phyloP scores from a whole-genome alignment of 2,113 vertebrate genomes.

The Oreochromis tanganicae region DNA sequence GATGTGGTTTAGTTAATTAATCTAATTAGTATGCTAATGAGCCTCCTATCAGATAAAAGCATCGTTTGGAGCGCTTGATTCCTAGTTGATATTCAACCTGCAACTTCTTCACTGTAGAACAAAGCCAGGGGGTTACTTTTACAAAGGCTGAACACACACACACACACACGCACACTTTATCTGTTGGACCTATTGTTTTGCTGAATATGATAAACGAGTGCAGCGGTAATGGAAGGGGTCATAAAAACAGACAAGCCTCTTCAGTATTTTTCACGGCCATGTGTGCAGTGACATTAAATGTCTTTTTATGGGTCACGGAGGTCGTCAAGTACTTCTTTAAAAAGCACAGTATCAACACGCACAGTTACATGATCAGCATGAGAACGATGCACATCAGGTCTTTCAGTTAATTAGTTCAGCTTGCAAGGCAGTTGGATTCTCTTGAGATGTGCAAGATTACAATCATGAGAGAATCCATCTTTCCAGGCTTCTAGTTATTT shows the following conservation, averaged over 20 bases:
- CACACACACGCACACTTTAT: not conserved
- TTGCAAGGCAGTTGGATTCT: not conserved
- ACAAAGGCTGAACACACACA: slow-evolving; percentile 9
- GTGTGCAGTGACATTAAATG: slow-evolving; percentile 28
- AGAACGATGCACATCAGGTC: not conserved
- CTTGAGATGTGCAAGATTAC: not conserved
- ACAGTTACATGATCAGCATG: not conserved
- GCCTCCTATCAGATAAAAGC: slow-evolving; percentile 54
- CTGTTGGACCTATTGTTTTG: slow-evolving; percentile 39
- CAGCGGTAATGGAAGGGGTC: slow-evolving; percentile 13
- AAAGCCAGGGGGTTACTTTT: slow-evolving; percentile 39
- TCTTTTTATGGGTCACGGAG: not conserved
- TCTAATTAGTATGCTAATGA: slow-evolving; percentile 65
- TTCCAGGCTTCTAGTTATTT: not conserved
- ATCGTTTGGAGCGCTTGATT: slow-evolving; percentile 48
- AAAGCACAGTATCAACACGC: not conserved
- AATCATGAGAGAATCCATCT: not conserved
- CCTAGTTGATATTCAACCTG: slow-evolving; percentile 60
- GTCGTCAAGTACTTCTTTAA: not conserved
- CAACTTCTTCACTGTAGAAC: slow-evolving; percentile 30
- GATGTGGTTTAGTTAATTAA: slow-evolving; percentile 54
- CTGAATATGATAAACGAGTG: slow-evolving; percentile 47
- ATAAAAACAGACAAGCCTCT: slow-evolving; percentile 43
- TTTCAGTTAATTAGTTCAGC: not conserved
- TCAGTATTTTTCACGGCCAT: slow-evolving; percentile 22